phyloP scores from a whole-genome alignment of 2,888 invertebrate genomes.

The Ceramica pisi region DNA sequence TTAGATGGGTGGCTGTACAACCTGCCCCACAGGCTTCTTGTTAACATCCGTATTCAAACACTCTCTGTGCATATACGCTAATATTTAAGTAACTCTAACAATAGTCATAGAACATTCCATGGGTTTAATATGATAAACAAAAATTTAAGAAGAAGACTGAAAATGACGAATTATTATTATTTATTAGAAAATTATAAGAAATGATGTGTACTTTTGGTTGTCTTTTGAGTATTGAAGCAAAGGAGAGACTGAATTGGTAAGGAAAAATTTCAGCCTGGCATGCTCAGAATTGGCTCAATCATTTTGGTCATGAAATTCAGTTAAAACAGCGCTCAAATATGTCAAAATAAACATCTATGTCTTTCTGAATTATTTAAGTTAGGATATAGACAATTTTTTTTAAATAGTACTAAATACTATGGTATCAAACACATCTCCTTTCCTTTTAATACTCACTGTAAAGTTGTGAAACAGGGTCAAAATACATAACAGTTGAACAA shows the following conservation, averaged over 20 bases:
- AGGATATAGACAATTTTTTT: too few species aligned
- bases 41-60: constrained; percentile 73
- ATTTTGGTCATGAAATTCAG: neutral
- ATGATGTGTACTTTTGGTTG: neutral
- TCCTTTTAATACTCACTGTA: neutral
- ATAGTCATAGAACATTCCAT: constrained; percentile 44
- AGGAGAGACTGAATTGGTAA: neutral
- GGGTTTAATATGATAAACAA: neutral
- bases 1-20: constrained; percentile 94
- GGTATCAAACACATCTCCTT: too few species aligned
- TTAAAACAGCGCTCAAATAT: neutral
- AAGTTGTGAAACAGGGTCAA: neutral
- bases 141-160: constrained; percentile 6
- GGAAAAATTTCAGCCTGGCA: neutral
- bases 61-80: constrained; percentile 66
- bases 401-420: too few species aligned
- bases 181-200: too few species aligned
- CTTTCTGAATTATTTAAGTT: neutral
- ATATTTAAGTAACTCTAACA: constrained; percentile 59
- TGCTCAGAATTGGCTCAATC: neutral
- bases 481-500: neutral
- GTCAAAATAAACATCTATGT: neutral
- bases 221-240: constrained; percentile 20
- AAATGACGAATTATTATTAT: too few species aligned
- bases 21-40: constrained; percentile 85